Base-by-base conservation (phyloP, 2,113 vertebrate genomes). In the Ornithorhynchus anatinus region DNA sequence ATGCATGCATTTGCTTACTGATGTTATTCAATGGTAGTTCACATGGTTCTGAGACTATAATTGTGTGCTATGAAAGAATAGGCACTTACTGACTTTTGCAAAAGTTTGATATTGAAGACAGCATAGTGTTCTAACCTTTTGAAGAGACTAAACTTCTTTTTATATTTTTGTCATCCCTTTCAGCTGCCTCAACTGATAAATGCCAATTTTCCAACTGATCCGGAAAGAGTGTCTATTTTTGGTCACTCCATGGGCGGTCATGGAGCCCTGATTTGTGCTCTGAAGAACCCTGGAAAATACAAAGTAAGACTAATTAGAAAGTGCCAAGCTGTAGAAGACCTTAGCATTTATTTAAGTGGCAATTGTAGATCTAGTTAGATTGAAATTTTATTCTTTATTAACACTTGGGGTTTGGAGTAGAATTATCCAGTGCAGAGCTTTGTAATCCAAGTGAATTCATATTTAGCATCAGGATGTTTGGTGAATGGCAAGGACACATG, bases 211-310 rank as follows among this genome's bases (percentile, higher is more conserved):
- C 92, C 95, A 74, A 92, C 94, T 45, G 91, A 96, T 65, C 92
- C 96, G 5, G 95, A 96, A 69, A 92, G 89, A 75, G 95, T 95
- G 91, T 97, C 97, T 69, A 58, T 99, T 90, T 94, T 89, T 12
- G 96, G 96, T 1, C 94, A 96, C 92, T 97, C 96, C n/a, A 96
- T 97, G 95, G 97, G 97, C 29, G 96, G 95, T 19, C 95, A 95
- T 44, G 95, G 95, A 57, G 95, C 95, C 54, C 93, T 96, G 44
- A 92, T 95, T 88, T 95, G 94, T 77, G 91, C 95, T 76, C 90
- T 99, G 81, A 97, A 93, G 90, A 98, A 96, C 70, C 94, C 96
- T 77, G 95, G 96, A 57, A 97, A 96, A 86, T 96, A 96, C 84
- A 97, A 96, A 96, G 96, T 93, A 92, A 86, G 80, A 53, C 42